phyloP scores from a whole-genome alignment of 2,888 invertebrate species.

The Ophonus ardosiacus region DNA sequence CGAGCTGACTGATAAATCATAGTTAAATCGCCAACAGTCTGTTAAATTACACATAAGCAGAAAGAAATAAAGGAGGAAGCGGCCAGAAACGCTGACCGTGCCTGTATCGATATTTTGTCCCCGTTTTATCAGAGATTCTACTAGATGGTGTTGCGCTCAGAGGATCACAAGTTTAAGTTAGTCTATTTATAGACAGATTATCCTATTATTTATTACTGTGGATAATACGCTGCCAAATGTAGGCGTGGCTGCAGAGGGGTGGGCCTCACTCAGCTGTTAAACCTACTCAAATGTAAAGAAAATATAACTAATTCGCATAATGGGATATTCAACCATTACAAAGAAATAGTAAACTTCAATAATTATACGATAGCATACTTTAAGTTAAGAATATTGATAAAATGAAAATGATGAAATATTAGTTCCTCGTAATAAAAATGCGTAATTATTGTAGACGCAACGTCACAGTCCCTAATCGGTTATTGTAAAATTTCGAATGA shows the following conservation, averaged over 20 bases:
- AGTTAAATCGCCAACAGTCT: slow-evolving; percentile 35
- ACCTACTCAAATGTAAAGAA: not conserved
- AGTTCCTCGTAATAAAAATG: no score
- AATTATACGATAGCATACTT: no score
- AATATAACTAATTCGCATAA: no score
- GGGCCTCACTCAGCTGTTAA: not conserved
- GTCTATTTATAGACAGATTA: slow-evolving; percentile 48
- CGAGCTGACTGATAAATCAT: slow-evolving; percentile 13
- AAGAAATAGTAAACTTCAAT: no score
- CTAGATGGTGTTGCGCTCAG: slow-evolving; percentile 25
- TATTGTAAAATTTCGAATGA: no score
- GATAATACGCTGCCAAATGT: slow-evolving; percentile 49
- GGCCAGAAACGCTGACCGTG: slow-evolving; percentile 48
- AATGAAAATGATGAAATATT: no score
- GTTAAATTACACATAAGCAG: slow-evolving; percentile 40
- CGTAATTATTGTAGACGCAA: no score
- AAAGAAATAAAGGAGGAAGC: slow-evolving; percentile 29
- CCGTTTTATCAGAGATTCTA: slow-evolving; percentile 59
- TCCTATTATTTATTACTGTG: slow-evolving; percentile 51
- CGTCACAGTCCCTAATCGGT: no score
- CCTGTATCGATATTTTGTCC: slow-evolving; percentile 65
- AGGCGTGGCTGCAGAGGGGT: slow-evolving; percentile 41
- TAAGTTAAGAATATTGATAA: no score
- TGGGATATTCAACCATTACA: no score
- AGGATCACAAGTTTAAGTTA: slow-evolving; percentile 24